A percentile compares a stretch with the other conserved stretches of the same genome.
Conservation (phyloP, 2,797 vertebrate genomes). For the Acrocephalus scirpaceus region DNA sequence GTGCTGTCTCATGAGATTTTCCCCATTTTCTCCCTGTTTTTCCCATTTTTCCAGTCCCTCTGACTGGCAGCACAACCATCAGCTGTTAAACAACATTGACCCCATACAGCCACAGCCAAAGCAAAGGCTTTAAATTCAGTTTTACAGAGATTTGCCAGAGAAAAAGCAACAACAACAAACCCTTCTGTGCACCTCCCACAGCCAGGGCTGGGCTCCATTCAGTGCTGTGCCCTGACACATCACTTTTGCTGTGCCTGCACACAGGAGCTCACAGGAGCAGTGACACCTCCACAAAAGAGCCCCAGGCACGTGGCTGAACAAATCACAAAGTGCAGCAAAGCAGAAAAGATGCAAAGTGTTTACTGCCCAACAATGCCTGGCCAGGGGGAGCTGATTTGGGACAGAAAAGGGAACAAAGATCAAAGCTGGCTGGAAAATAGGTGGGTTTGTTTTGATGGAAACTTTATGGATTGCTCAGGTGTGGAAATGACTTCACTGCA, state of each 20-base stretch:
- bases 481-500: constrained; percentile 37
- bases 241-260: constrained; percentile 10
- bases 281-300: constrained; percentile 51
- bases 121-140: background rate
- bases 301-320: background rate
- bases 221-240: background rate
- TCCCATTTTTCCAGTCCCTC: background rate
- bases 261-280: background rate
- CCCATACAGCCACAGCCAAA: background rate
- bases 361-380: background rate
- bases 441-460: constrained; percentile 64
- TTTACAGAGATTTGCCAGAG: background rate
- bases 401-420: background rate
- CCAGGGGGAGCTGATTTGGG: background rate
- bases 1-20: background rate
- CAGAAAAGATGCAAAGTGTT: background rate
- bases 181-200: background rate
- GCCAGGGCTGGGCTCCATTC: background rate
- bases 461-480: constrained; percentile 12
- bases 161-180: background rate
- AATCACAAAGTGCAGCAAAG: background rate
- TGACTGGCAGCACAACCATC: background rate
- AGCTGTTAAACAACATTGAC: background rate
- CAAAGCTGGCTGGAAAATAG: constrained; percentile 45
- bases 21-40: background rate